Evolutionary conservation across 64 coral and sea anemone species (phyloP).

Genomic region (Hydrozoanthus tunicans): DNA sequence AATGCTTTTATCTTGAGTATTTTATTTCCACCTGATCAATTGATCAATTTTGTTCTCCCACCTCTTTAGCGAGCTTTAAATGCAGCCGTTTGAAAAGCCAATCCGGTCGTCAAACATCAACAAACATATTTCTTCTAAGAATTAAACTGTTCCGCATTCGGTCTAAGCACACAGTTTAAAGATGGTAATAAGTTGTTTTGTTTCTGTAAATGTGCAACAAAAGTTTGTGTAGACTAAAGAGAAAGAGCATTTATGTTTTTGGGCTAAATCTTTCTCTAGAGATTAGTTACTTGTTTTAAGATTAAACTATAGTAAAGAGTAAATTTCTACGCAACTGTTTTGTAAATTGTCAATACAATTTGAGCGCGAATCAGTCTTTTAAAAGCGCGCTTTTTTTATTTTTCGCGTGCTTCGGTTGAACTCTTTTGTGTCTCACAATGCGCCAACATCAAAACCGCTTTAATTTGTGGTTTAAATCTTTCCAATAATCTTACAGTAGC

Average conservation of each 20-base stretch:
- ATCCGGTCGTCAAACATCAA: neutral
- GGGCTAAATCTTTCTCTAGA: neutral
- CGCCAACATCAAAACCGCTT: neutral
- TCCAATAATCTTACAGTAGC: neutral
- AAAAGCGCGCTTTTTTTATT: neutral
- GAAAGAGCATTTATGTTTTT: neutral
- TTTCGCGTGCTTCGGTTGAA: neutral
- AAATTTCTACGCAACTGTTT: neutral
- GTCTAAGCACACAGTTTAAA: neutral
- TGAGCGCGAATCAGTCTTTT: neutral
- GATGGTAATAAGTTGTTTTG: neutral
- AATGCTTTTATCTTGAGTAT: constrained; percentile 13
- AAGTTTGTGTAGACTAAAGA: neutral
- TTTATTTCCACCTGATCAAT: neutral
- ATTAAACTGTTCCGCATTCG: neutral
- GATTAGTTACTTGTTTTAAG: too few species aligned
- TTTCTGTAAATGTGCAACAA: neutral
- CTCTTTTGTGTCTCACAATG: neutral
- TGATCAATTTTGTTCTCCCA: neutral
- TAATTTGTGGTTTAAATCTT: neutral
- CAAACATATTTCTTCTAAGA: neutral
- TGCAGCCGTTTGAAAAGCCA: neutral
- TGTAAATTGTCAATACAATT: neutral
- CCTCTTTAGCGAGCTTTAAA: neutral
- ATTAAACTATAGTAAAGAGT: neutral